Evolutionary conservation across 2,113 vertebrate genomes (phyloP).

Genomic region (Ictalurus punctatus): DNA sequence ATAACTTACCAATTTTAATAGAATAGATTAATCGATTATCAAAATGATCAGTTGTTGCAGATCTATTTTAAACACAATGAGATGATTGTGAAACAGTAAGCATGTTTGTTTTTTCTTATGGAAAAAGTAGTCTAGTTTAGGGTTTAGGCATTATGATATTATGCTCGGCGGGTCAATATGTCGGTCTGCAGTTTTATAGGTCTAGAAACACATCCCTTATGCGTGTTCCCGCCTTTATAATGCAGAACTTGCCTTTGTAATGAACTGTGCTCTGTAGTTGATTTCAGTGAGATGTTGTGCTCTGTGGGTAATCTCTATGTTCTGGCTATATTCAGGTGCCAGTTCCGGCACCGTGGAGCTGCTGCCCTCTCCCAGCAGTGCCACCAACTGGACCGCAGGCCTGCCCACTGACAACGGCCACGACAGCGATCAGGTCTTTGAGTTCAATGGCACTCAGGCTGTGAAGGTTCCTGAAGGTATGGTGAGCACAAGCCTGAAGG

Average conservation of each 20-base stretch:
- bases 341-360: slow-evolving; percentile 85
- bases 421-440: slow-evolving; percentile 96
- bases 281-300: neutral
- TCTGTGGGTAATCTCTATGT: neutral
- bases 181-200: neutral
- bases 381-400: slow-evolving; percentile 88
- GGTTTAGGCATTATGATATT: neutral
- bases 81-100: neutral
- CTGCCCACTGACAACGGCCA: slow-evolving; percentile 95
- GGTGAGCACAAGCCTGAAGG: slow-evolving; percentile 80
- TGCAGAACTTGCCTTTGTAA: neutral
- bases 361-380: slow-evolving; percentile 85
- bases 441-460: slow-evolving; percentile 95
- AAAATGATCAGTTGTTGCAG: neutral
- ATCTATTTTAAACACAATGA: neutral
- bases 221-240: neutral
- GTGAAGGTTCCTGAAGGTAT: slow-evolving; percentile 85
- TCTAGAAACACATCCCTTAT: neutral
- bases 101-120: neutral
- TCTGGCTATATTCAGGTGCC: slow-evolving; percentile 75
- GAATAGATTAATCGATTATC: neutral
- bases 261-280: neutral
- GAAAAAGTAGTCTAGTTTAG: neutral
- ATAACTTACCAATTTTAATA: neutral
- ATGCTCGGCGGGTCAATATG: neutral